A percentile compares a stretch with the other conserved stretches of the same genome.
Conservation (phyloP, 2,888 invertebrate species). For the Epirrita christyi region DNA sequence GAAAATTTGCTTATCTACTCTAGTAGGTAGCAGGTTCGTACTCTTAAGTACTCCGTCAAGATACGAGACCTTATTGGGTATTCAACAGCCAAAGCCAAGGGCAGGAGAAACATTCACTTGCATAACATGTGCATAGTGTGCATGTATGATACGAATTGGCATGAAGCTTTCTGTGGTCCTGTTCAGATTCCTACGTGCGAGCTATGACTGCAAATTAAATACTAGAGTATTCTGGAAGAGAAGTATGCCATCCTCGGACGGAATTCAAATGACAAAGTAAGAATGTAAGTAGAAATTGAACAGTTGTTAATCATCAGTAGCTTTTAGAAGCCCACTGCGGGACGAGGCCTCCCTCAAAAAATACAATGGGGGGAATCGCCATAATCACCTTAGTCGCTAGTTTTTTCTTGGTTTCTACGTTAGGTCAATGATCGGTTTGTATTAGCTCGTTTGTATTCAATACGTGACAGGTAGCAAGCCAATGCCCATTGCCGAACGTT, state of each 20-base stretch:
- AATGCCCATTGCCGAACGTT: no score
- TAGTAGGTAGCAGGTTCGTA: neutral
- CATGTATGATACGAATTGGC: slow-evolving; percentile 19
- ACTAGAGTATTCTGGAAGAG: neutral
- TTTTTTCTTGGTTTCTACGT: neutral
- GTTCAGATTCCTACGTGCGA: neutral
- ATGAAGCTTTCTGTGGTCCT: slow-evolving; percentile 6
- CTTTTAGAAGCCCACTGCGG: no score
- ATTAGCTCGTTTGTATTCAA: neutral
- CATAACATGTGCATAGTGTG: slow-evolving; percentile 18
- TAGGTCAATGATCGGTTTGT: neutral
- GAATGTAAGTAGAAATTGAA: no score
- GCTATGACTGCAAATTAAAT: slow-evolving; percentile 14
- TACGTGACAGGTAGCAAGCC: no score
- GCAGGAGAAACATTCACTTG: slow-evolving; percentile 23
- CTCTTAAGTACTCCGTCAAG: slow-evolving; percentile 4
- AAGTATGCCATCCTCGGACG: neutral
- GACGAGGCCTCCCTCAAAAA: no score
- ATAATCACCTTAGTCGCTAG: no score
- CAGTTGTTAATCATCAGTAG: no score
- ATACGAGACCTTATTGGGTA: slow-evolving; percentile 24
- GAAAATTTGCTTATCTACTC: slow-evolving; percentile 2
- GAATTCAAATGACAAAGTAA: slow-evolving; percentile 13
- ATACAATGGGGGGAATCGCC: no score
- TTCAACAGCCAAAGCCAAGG: slow-evolving; percentile 21